Conservation (phyloP, 2,113 vertebrate genomes). For the Aleadryas rufinucha region DNA sequence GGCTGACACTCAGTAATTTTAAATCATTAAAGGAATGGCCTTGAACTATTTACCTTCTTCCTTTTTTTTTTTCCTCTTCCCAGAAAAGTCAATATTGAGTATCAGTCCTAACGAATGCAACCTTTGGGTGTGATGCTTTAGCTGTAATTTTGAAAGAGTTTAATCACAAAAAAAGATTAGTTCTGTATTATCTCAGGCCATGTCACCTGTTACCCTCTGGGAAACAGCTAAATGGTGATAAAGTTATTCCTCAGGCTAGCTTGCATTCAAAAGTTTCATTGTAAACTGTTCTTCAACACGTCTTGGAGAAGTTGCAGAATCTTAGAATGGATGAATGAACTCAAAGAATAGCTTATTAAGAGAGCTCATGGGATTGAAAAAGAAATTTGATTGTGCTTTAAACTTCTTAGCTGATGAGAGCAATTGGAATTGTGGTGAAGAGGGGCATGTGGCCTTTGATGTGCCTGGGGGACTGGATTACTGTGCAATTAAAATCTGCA, state of each 20-base stretch:
- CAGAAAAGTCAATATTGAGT: background rate
- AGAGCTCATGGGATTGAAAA: constrained; percentile 81
- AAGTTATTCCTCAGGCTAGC: constrained; percentile 73
- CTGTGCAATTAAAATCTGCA: constrained; percentile 62
- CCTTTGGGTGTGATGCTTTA: background rate
- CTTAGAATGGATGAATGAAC: constrained; percentile 73
- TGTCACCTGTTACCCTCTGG: constrained; percentile 75
- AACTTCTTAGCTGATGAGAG: constrained; percentile 70
- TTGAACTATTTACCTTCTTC: background rate
- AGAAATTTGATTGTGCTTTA: constrained; percentile 81
- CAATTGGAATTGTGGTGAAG: constrained; percentile 70
- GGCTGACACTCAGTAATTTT: background rate
- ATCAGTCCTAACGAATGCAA: constrained; percentile 10
- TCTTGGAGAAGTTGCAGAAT: constrained; percentile 69
- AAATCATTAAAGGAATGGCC: background rate
- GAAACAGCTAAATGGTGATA: constrained; percentile 65
- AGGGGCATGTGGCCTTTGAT: constrained; percentile 60
- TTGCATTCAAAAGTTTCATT: constrained; percentile 81
- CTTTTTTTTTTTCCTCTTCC: background rate
- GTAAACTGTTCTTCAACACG: constrained; percentile 73
- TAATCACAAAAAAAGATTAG: background rate
- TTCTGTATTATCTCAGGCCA: constrained; percentile 46
- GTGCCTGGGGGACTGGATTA: constrained; percentile 59
- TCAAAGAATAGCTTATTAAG: constrained; percentile 82
- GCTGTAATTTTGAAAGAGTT: constrained; percentile 19